Evolutionary conservation across 35 echinoderm and acorn worm genomes (phyloP).

Genomic region (Holothuria glaberrima): DNA sequence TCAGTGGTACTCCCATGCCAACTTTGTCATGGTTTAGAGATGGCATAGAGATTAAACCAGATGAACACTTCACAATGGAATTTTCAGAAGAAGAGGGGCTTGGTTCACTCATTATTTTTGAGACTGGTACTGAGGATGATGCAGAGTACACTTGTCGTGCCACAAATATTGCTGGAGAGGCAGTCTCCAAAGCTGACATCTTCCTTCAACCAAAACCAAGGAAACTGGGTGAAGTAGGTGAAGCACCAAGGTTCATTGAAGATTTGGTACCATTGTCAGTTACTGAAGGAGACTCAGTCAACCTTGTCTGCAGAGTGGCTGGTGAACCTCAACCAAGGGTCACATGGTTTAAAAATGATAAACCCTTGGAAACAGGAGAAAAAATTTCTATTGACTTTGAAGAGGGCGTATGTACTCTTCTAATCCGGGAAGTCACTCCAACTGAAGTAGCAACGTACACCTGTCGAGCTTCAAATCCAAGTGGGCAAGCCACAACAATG

Average conservation of each 20-base stretch:
- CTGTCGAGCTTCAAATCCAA: conserved; percentile 85
- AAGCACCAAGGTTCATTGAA: conserved; percentile 75
- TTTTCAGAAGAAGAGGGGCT: conserved; percentile 87
- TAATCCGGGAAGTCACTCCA: conserved; percentile 71
- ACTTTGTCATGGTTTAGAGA: conserved; percentile 84
- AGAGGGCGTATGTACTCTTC: conserved; percentile 76
- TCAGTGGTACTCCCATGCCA: conserved; percentile 85
- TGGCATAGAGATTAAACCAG: conserved; percentile 72
- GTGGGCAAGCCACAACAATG: conserved; percentile 75
- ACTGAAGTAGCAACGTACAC: conserved; percentile 76
- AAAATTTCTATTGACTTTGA: conserved; percentile 83
- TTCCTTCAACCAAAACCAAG: conserved; percentile 82
- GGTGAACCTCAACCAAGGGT: conserved; percentile 87
- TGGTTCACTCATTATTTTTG: conserved; percentile 81
- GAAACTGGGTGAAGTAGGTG: conserved; percentile 62
- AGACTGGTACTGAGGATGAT: conserved; percentile 83
- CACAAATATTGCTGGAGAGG: conserved; percentile 84
- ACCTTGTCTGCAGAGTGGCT: conserved; percentile 78
- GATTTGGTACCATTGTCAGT: conserved; percentile 64
- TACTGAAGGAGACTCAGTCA: conserved; percentile 78
- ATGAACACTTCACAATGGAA: conserved; percentile 85
- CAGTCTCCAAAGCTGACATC: conserved; percentile 87
- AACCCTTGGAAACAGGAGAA: conserved; percentile 68
- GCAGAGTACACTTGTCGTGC: conserved; percentile 98
- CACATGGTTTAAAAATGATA: conserved; percentile 88